Evolutionary conservation across 1,140 invertebrate genomes (phyloP).

Genomic region (Helicoverpa armigera): DNA sequence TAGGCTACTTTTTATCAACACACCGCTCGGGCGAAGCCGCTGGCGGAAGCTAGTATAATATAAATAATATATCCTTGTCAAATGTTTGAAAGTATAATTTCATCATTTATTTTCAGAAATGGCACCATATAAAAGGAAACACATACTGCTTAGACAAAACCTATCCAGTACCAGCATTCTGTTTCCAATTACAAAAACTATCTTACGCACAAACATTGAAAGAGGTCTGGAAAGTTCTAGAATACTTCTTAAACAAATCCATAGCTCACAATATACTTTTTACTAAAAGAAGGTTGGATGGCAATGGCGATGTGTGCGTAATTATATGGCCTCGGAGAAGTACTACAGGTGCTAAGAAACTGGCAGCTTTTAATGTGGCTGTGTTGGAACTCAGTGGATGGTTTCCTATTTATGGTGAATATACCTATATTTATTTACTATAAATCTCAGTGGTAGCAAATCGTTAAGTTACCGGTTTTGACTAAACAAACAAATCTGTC

Average conservation of each 20-base stretch:
- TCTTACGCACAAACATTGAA: slow-evolving; percentile 67
- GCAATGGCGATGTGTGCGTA: slow-evolving; percentile 84
- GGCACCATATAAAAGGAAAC: slow-evolving; percentile 83
- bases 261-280: slow-evolving; percentile 91
- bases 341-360: slow-evolving; percentile 86
- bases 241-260: slow-evolving; percentile 86
- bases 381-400: slow-evolving; percentile 90
- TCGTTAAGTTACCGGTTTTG: no score
- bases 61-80: no score
- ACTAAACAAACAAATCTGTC: no score
- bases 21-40: no score
- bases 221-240: slow-evolving; percentile 84
- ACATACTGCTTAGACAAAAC: slow-evolving; percentile 83
- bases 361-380: slow-evolving; percentile 88
- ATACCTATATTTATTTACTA: slow-evolving; percentile 44
- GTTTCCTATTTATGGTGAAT: slow-evolving; percentile 88
- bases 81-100: not conserved
- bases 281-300: slow-evolving; percentile 76
- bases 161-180: slow-evolving; percentile 89
- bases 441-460: not conserved
- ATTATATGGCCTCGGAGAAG: slow-evolving; percentile 89
- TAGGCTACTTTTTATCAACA: no score
- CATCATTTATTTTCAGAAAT: slow-evolving; percentile 80
- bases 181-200: slow-evolving; percentile 86
- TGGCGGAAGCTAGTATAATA: no score